Evolutionary conservation across 2,113 vertebrate genomes (phyloP).

Genomic region (Grammomys surdaster): DNA sequence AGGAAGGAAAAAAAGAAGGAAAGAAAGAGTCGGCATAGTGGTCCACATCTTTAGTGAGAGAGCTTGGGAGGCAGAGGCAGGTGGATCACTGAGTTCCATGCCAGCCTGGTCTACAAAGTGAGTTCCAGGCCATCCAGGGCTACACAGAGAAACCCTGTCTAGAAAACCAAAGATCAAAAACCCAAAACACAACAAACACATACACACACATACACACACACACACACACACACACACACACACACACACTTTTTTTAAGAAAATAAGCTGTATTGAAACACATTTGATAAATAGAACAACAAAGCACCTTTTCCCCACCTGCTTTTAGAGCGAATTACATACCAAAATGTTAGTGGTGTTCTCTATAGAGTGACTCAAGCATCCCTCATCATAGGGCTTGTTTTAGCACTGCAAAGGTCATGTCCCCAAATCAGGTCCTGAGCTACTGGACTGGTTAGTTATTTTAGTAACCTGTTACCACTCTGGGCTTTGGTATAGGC

Average conservation of each 20-base stretch:
- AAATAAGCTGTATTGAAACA: background rate
- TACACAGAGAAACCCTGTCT: background rate
- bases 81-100: background rate
- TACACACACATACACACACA: no score
- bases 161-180: background rate
- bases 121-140: background rate
- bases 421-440: background rate
- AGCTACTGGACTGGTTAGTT: background rate
- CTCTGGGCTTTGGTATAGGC: constrained; percentile 23
- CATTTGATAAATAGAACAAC: no score
- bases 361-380: background rate
- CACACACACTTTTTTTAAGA: background rate
- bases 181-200: no score
- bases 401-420: background rate
- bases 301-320: constrained; percentile 9
- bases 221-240: background rate
- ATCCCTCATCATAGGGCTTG: background rate
- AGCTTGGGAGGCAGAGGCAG: background rate
- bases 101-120: background rate
- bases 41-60: background rate
- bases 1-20: background rate
- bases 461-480: background rate
- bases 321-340: constrained; percentile 31
- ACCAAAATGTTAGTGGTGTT: background rate
- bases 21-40: background rate